Evolutionary conservation across 2,113 vertebrate species (phyloP), one percentile per base, ranked within the genome.

Genomic region (Notarius lentiginosus): DNA sequence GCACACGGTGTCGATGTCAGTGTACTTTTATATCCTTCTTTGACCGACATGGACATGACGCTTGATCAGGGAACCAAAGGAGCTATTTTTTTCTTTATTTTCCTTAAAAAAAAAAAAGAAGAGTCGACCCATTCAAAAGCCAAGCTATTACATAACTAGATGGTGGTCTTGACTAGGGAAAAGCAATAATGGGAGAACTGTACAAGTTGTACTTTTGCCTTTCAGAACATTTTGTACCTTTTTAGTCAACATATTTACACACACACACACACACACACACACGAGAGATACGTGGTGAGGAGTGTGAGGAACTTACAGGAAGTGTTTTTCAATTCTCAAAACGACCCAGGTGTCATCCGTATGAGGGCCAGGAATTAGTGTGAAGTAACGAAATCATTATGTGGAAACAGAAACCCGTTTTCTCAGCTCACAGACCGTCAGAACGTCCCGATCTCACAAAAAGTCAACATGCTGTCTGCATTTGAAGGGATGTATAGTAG

Each of bases 261-360:
- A 24, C 72, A 51, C 72, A 76, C 73, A 51, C 24, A 56, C 53
- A 79, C 53, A 17, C 49, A 18, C n/a, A 27, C 12, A 27, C 51
- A 56, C 14, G 3, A 3, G 51, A 79, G 55, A 60, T 34, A 61
- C 20, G 20, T 24, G 56, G 47, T 7, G 18, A 81, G 53, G 27
- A 79, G 77, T 6, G 18, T 41, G 79, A 58, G 17, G 51, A 27
- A 30, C 18, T 7, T 79, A 56, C 77, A 79, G 77, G 79, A 81
- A 81, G 79, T 61, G 56, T 61, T 60, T 41, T 81, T 81, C 34
- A 61, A 56, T 81, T 81, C 79, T 81, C 79, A 7, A 41, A 81
- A 61, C 17, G 7, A 27, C 75, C 51, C 51, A 79, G 51, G 75
- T 79, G 75, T 76, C 73, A 24, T 47, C 73, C 22, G 51, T 8